Evolutionary conservation across 2,797 vertebrate genomes (phyloP), one percentile per base, ranked within the genome.

Genomic region (Hoplostethus mediterraneus): DNA sequence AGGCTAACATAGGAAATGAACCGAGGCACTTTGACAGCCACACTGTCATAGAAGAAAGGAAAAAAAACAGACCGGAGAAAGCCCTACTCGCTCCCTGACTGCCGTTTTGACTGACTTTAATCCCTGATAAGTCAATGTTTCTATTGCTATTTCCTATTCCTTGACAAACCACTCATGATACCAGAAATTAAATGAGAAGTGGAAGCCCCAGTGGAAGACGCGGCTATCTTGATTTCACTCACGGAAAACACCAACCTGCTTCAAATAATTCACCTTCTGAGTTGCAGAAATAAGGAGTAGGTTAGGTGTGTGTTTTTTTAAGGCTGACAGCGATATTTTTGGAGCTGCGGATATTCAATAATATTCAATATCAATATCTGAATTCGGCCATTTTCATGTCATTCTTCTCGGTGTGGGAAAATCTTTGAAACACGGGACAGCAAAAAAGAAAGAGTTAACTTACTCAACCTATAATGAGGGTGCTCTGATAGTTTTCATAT

Each of bases 11-110:
- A 21, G 57, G 57, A 67, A 57, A 62, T 36, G 25, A 58, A 64
- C 31, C 38, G 10, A 54, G 21, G 38, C 74, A 59, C 42, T 60
- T 60, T 57, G 69, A 51, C 69, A 51, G 48, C 49, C 49, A 47
- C n/a, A 33, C 30, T 49, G 31, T 9, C 2, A 10, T 42, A 17
- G 42, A 47, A 28, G 25, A 44, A 17, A 31, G n/a, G 44, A 16
- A n/a, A 12, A 71, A 14, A 13, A n/a, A 48, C 4, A 17, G 17
- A 31, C 21, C 21, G 40, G 11, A 10, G 36, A 17, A 55, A 21
- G 21, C 25, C 28, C 48, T 21, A 12, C 36, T 44, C 51, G 10
- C 30, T 36, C 12, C 28, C 60, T 5, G 28, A 49, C 40, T 54
- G 42, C 59, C 14, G 7, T 16, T 45, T 12, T 40, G 52, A 48